Conservation (phyloP, 92 coral and sea anemone species). For the Epizoanthus stellaris region DNA sequence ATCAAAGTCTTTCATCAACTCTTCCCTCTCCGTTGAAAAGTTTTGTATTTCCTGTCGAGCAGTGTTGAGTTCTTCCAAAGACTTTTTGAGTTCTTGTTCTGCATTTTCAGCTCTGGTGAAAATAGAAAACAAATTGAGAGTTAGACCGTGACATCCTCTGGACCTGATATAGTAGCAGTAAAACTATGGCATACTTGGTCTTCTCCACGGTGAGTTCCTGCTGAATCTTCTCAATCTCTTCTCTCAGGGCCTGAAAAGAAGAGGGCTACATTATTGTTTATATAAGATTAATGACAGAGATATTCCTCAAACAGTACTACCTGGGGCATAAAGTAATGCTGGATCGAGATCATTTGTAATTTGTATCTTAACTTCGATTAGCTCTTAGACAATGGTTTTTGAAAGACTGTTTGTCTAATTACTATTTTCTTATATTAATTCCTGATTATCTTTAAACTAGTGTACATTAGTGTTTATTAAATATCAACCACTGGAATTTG, state of each 20-base stretch:
- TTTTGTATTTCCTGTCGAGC: conserved; percentile 55
- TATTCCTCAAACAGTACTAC: not conserved
- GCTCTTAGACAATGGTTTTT: no score
- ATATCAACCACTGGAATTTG: no score
- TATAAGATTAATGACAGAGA: conserved; percentile 1
- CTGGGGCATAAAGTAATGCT: not conserved
- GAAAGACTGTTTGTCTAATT: no score
- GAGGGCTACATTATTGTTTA: not conserved
- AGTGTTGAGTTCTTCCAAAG: conserved; percentile 47
- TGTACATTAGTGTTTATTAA: no score
- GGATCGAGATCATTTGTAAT: no score
- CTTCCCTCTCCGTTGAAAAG: conserved; percentile 36
- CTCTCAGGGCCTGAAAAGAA: conserved; percentile 58
- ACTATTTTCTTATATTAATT: no score
- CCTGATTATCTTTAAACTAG: no score
- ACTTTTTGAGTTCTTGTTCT: conserved; percentile 53
- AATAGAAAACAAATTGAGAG: not conserved
- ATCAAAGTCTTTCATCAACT: conserved; percentile 31
- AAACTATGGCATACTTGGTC: conserved; percentile 59
- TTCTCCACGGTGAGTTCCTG: conserved; percentile 73
- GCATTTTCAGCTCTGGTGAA: conserved; percentile 28
- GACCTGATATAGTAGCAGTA: not conserved
- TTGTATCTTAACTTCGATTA: no score
- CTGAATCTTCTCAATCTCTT: conserved; percentile 53
- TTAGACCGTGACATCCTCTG: not conserved